These are phyloP conservation scores for Cecidostiba fungosa DNA, from an alignment of 2,888 invertebrate species.

Conservation along the genomic window DNA sequence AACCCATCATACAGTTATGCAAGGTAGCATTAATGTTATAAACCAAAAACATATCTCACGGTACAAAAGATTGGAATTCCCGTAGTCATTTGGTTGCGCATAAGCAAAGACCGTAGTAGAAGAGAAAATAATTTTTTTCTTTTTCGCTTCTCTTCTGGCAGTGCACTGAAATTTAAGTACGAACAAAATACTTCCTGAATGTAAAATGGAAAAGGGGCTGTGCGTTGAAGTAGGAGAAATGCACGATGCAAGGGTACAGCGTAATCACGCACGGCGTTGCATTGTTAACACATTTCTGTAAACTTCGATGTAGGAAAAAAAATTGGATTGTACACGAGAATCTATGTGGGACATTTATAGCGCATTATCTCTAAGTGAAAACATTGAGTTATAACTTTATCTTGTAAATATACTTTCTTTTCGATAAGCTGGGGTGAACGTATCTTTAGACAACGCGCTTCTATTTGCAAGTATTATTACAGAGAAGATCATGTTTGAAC, in stretches of 20 bases:
- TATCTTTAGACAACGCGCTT: neutral
- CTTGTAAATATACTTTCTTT: neutral
- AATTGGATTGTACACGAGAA: neutral
- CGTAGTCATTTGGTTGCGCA: neutral
- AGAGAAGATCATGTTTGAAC: too few species aligned
- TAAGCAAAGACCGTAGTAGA: neutral
- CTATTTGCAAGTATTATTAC: neutral
- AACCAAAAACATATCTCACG: too few species aligned
- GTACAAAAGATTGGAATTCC: too few species aligned
- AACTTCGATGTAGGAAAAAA: neutral
- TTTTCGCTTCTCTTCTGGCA: neutral
- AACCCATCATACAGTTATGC: too few species aligned
- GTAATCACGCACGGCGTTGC: neutral
- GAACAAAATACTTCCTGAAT: conserved; percentile 6
- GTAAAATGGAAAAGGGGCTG: neutral
- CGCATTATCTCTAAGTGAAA: too few species aligned
- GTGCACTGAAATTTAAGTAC: neutral
- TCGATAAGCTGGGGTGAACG: neutral
- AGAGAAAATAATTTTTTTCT: neutral
- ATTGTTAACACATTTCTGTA: neutral
- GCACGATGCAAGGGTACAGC: neutral
- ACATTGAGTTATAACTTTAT: neutral
- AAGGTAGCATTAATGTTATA: too few species aligned
- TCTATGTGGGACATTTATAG: neutral
- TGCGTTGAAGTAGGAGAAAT: neutral